phyloP scores from a whole-genome alignment of 2,888 invertebrate species.

The Petrophora chlorosata region DNA sequence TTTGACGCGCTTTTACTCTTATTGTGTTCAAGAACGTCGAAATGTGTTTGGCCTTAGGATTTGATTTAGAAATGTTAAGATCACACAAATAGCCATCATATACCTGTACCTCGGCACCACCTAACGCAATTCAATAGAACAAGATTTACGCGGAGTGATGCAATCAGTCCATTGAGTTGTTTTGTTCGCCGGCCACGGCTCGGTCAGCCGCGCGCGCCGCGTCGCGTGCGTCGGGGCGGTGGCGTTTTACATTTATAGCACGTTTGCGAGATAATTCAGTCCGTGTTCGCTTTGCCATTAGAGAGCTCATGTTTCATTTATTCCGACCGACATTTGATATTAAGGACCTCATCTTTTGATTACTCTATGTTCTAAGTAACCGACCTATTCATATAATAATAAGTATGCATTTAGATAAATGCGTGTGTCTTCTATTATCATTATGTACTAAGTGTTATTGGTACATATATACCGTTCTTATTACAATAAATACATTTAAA shows the following conservation, averaged over 20 bases:
- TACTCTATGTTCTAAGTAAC: constrained; percentile 13
- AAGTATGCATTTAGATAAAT: too few species aligned
- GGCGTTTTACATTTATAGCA: constrained; percentile 24
- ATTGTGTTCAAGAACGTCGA: too few species aligned
- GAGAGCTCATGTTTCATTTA: constrained; percentile 27
- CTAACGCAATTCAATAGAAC: not conserved
- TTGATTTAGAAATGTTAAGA: too few species aligned
- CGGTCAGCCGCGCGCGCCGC: constrained; percentile 8
- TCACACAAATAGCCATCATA: constrained; percentile 1
- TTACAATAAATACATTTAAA: too few species aligned
- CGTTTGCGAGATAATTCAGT: constrained; percentile 23
- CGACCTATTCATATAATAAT: not conserved
- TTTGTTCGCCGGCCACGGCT: constrained; percentile 10
- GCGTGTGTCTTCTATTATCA: too few species aligned
- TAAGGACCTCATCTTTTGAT: constrained; percentile 11
- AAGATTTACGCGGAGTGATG: constrained; percentile 17
- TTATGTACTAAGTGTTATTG: too few species aligned
- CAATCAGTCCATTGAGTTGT: constrained; percentile 26
- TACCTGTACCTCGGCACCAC: too few species aligned
- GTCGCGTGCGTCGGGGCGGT: too few species aligned
- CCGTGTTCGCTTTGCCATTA: constrained; percentile 9
- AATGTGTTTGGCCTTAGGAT: too few species aligned
- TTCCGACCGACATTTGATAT: constrained; percentile 15
- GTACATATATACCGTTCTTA: too few species aligned
- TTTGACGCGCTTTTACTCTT: too few species aligned